Percentiles rank a stretch among this genome's conserved stretches.
phyloP scores from a whole-genome alignment of 37 sponge, comb jelly and placozoan species.

The Dysidea cf. avara region DNA sequence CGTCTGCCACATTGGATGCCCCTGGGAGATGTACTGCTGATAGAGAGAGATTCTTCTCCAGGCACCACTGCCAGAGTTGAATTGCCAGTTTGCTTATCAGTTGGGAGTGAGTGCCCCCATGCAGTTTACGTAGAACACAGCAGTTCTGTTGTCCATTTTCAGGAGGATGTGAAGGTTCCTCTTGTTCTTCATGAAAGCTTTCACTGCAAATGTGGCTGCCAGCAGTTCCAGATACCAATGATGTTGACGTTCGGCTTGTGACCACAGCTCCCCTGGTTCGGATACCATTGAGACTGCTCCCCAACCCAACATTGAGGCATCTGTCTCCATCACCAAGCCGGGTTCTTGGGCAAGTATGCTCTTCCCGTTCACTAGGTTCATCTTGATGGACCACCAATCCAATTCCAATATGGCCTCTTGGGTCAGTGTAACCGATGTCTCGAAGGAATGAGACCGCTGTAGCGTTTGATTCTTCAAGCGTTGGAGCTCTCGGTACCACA shows the following conservation, averaged over 20 bases:
- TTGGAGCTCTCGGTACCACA: constrained; percentile 29
- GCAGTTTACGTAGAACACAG: no score
- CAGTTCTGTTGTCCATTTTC: no score
- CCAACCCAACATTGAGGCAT: constrained; percentile 32
- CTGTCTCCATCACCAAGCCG: no score
- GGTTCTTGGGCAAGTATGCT: not conserved
- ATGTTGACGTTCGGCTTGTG: constrained; percentile 17
- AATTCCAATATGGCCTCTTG: constrained; percentile 7
- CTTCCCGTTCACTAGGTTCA: constrained; percentile 10
- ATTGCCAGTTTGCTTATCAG: not conserved
- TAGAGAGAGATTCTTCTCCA: constrained; percentile 27
- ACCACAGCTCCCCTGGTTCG: constrained; percentile 27
- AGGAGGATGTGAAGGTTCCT: constrained; percentile 42
- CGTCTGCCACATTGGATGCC: no score
- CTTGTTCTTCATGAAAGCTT: constrained; percentile 45
- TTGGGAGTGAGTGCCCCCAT: constrained; percentile 36
- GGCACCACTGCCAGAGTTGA: constrained; percentile 36
- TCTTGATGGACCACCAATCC: constrained; percentile 13
- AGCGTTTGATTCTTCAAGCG: constrained; percentile 19
- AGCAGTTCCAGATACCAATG: no score
- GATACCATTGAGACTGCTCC: constrained; percentile 30
- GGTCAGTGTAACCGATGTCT: constrained; percentile 9
- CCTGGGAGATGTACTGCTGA: constrained; percentile 55
- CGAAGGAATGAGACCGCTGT: not conserved
- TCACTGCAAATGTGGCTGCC: no score